Conservation (phyloP, 2,888 invertebrate species). For the Standfussiana lucernea region DNA sequence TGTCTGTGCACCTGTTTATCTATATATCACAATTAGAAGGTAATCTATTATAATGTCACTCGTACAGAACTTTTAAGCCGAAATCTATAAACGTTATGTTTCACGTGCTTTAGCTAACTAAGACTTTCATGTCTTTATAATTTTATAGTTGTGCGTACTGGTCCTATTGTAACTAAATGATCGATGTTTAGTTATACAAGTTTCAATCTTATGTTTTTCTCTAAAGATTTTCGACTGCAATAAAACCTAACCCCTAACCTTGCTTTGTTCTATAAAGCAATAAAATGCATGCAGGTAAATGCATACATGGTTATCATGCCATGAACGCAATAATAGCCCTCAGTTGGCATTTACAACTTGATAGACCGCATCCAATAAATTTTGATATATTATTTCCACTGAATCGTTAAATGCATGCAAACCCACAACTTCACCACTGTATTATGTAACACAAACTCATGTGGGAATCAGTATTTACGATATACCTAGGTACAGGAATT, state of each 20-base stretch:
- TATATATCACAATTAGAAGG: background rate
- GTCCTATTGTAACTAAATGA: no score
- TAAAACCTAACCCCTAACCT: no score
- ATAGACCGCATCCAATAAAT: slow-evolving; percentile 35
- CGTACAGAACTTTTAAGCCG: background rate
- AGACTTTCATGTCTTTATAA: background rate
- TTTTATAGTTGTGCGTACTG: background rate
- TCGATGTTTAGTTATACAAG: no score
- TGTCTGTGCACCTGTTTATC: background rate
- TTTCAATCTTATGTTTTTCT: background rate
- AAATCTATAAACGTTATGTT: background rate
- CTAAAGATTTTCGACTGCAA: background rate
- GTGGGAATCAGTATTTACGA: background rate
- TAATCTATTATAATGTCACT: background rate
- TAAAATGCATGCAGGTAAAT: slow-evolving; percentile 24
- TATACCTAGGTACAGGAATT: no score
- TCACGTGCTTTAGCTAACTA: background rate
- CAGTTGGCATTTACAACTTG: slow-evolving; percentile 42
- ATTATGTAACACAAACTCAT: background rate
- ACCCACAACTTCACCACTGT: background rate
- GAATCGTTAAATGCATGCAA: slow-evolving; percentile 38
- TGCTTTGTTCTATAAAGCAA: background rate
- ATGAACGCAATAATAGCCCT: slow-evolving; percentile 8
- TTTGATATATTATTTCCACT: slow-evolving; percentile 33
- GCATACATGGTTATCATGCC: slow-evolving; percentile 17